Conservation (phyloP, 2,888 invertebrate genomes). For the Sarcophaga variegata region DNA sequence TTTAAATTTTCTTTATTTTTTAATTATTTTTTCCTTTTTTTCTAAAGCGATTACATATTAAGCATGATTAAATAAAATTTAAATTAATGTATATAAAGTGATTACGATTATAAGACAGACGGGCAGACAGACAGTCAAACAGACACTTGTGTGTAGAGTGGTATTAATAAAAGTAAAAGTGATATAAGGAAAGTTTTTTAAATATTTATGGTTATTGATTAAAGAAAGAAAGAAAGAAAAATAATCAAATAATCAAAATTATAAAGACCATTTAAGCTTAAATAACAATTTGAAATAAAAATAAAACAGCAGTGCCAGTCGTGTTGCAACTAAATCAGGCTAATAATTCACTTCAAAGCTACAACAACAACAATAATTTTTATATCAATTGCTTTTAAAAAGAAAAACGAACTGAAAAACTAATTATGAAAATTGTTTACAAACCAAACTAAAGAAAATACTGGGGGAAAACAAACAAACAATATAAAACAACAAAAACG, state of each 20-base stretch:
- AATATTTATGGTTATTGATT: no score
- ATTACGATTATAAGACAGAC: background rate
- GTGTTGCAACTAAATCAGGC: slow-evolving; percentile 35
- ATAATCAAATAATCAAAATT: background rate
- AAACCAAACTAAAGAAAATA: slow-evolving; percentile 42
- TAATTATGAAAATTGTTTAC: slow-evolving; percentile 64
- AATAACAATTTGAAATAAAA: background rate
- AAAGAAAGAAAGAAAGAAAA: background rate
- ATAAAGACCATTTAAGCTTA: background rate
- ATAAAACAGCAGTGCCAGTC: background rate
- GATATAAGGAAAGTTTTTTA: slow-evolving; percentile 56
- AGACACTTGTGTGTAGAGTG: background rate
- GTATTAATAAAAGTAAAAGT: slow-evolving; percentile 42
- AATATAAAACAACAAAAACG: slow-evolving; percentile 6
- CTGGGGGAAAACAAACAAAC: slow-evolving; percentile 14
- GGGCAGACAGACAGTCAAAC: background rate
- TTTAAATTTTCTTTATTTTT: background rate
- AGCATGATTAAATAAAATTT: background rate
- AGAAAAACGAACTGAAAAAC: slow-evolving; percentile 43
- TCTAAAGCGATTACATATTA: background rate
- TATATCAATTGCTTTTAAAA: slow-evolving; percentile 60
- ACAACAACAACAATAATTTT: slow-evolving; percentile 32
- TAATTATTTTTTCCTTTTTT: background rate
- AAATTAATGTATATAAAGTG: background rate
- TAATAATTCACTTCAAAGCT: slow-evolving; percentile 61